Conservation (phyloP, 2,797 vertebrate species). For the Eulemur rubriventer region DNA sequence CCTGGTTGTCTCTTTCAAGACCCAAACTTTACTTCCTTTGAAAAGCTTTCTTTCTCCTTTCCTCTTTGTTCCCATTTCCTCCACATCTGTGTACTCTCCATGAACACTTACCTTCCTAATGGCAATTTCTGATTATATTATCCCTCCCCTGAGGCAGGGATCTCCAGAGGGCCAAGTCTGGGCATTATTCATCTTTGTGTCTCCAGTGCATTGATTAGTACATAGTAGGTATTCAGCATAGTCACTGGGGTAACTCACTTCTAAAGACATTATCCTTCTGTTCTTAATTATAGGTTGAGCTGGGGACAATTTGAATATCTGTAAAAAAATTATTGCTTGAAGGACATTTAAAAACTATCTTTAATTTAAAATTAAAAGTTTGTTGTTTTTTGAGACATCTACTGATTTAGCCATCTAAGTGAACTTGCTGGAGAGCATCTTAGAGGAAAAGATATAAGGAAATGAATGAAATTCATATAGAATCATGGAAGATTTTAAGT, state of each 20-base stretch:
- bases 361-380: not conserved
- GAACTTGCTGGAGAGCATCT: not conserved
- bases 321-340: not conserved
- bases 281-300: not conserved
- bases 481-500: not conserved
- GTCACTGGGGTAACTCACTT: not conserved
- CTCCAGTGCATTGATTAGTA: not conserved
- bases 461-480: not conserved
- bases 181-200: not conserved
- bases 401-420: not conserved
- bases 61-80: not conserved
- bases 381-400: slow-evolving; percentile 14
- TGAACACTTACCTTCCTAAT: not conserved
- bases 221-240: not conserved
- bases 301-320: not conserved
- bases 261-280: not conserved
- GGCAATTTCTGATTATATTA: not conserved
- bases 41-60: not conserved
- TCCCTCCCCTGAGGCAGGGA: not conserved
- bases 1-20: not conserved
- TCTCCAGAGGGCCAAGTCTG: not conserved
- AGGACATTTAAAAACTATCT: not conserved
- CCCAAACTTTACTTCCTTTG: not conserved
- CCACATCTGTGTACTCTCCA: not conserved
- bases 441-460: not conserved